Evolutionary conservation across 2,888 invertebrate genomes (phyloP).

Genomic region (Perithous albicinctus): DNA sequence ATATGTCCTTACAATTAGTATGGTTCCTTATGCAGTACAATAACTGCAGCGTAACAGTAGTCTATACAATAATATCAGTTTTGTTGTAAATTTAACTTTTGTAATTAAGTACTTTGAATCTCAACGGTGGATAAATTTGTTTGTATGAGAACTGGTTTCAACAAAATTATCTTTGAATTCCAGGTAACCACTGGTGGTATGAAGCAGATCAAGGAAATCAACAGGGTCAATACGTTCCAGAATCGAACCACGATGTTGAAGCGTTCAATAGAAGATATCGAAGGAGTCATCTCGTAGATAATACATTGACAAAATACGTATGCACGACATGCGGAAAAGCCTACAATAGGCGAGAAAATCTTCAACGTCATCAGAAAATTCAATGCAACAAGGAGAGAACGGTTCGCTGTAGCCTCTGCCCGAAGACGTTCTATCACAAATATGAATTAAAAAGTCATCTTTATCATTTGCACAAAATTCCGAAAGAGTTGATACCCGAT

Average conservation of each 20-base stretch:
- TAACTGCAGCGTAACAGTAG: too few species aligned
- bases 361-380: conserved; percentile 69
- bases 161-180: conserved; percentile 52
- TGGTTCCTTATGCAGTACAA: not conserved
- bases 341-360: conserved; percentile 65
- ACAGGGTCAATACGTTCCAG: not conserved
- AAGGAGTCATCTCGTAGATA: not conserved
- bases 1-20: not conserved
- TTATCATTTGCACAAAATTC: conserved; percentile 12
- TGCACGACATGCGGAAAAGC: conserved; percentile 80
- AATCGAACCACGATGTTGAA: not conserved
- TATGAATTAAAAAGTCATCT: conserved; percentile 62
- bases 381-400: conserved; percentile 75
- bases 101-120: not conserved
- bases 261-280: not conserved
- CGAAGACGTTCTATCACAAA: conserved; percentile 65
- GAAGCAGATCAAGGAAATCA: conserved; percentile 14
- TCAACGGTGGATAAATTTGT: not conserved
- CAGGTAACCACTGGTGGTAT: conserved; percentile 35
- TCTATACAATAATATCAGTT: not conserved
- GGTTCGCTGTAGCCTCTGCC: conserved; percentile 62
- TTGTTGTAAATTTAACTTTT: not conserved
- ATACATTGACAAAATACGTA: not conserved
- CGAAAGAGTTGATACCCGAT: conserved; percentile 1
- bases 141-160: conserved; percentile 29